Evolutionary conservation across 2,113 vertebrate genomes (phyloP), one percentile per base, ranked within the genome.

Genomic region (Cyanoramphus novaezelandiae): DNA sequence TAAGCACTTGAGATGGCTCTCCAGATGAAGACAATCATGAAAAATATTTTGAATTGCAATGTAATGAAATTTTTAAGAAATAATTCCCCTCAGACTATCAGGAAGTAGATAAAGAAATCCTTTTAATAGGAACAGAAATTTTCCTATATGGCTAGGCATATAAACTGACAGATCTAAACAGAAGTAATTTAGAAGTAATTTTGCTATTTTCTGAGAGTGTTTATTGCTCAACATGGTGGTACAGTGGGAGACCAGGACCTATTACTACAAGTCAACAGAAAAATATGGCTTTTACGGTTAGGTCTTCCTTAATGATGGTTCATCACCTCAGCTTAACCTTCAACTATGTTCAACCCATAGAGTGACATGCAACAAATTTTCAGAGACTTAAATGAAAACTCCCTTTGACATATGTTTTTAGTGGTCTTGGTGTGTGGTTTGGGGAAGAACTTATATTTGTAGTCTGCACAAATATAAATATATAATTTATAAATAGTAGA

Each of bases 281-380:
- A 82, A 68, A 44, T 11, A 29, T 50, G 4, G 6, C 18, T 43
- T 43, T 80, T 43, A 35, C 11, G 47, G 8, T 28, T 17, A 46
- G 44, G 3, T 18, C 76, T 62, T 71, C 17, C 8, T 46, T 82
- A 33, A 43, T 25, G 44, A 44, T 35, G 41, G 3, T 37, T 87
- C 15, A 18, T 72, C 69, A 90, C 76, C 70, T 93, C 44, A 79
- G 33, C 41, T 72, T 93, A 79, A 69, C 79, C 96, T 93, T 85
- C 7, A 1, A 2, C 64, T 67, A 6, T 17, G 7, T 75, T 86
- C 53, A 64, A 15, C 86, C 82, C 64, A 53, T 82, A 93, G 82
- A 88, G 68, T 90, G 69, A 92, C 63, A 86, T 77, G 64, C 55
- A 95, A 81, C 90, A 86, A 92, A 24, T 69, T 92, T 72, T 65